These are phyloP conservation scores for Pollenia amentaria DNA, from an alignment of 2,888 invertebrate species.

Conservation along the genomic window DNA sequence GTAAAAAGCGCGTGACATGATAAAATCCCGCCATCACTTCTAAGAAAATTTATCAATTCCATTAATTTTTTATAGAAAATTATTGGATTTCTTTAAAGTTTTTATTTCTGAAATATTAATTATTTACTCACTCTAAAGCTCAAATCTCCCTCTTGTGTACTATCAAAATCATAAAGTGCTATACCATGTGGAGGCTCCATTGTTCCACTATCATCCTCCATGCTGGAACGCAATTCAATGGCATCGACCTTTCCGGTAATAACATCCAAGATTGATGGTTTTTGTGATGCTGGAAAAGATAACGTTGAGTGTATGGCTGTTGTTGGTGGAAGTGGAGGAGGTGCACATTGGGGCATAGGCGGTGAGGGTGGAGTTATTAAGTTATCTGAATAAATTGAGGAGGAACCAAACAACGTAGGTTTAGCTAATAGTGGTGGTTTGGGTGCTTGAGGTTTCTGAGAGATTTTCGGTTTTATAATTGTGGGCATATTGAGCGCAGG, in stretches of 20 bases:
- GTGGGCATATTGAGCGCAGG: conserved; percentile 88
- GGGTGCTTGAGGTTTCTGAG: conserved; percentile 84
- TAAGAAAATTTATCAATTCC: neutral
- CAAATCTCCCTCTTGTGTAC: conserved; percentile 91
- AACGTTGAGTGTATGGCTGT: conserved; percentile 85
- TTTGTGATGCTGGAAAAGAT: conserved; percentile 85
- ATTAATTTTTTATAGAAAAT: neutral
- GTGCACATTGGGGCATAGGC: conserved; percentile 92
- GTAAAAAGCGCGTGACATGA: no score
- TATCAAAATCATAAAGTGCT: conserved; percentile 91
- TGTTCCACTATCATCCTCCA: conserved; percentile 29
- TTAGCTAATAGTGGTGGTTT: conserved; percentile 78
- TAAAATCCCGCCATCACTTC: no score
- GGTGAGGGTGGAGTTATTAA: conserved; percentile 86
- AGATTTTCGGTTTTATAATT: conserved; percentile 87
- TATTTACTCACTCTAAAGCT: conserved; percentile 89
- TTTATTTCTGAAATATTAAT: neutral
- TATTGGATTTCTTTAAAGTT: neutral
- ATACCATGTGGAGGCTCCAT: conserved; percentile 88
- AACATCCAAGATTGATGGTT: conserved; percentile 85
- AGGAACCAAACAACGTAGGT: conserved; percentile 70
- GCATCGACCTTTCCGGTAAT: conserved; percentile 82
- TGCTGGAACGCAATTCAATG: conserved; percentile 75
- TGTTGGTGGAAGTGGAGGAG: conserved; percentile 91
- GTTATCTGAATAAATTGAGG: conserved; percentile 78